phyloP scores from a whole-genome alignment of 2,888 invertebrate species.

The Rutpela maculata region DNA sequence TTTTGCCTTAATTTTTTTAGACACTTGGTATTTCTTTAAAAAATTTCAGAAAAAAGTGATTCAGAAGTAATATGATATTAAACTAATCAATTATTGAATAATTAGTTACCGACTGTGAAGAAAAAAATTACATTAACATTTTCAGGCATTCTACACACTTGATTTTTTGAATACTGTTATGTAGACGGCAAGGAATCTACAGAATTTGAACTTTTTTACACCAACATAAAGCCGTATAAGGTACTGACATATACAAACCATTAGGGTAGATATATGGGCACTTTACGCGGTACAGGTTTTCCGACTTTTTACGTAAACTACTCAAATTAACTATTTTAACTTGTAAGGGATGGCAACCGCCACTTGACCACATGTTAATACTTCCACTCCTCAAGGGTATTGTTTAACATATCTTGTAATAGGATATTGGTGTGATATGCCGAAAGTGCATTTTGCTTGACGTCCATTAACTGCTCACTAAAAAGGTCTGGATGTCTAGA shows the following conservation, averaged over 20 bases:
- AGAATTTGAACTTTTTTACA: slow-evolving; percentile 22
- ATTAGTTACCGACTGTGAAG: background rate
- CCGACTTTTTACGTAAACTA: slow-evolving; percentile 41
- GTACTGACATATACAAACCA: slow-evolving; percentile 47
- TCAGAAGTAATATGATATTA: too few relatives aligned
- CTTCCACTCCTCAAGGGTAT: slow-evolving; percentile 11
- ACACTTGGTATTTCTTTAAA: too few relatives aligned
- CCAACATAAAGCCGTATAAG: slow-evolving; percentile 38
- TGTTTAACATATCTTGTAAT: slow-evolving; percentile 27
- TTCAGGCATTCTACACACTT: background rate
- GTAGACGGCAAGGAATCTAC: slow-evolving; percentile 1
- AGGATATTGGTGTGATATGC: slow-evolving; percentile 36
- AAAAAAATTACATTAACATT: background rate
- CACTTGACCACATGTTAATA: slow-evolving; percentile 41
- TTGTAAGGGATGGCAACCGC: slow-evolving; percentile 35
- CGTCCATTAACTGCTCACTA: slow-evolving; percentile 11
- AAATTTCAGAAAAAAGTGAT: too few relatives aligned
- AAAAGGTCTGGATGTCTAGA: slow-evolving; percentile 30
- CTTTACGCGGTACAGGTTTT: slow-evolving; percentile 40
- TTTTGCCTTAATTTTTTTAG: too few relatives aligned
- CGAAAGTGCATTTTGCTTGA: slow-evolving; percentile 27
- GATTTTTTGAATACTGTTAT: background rate
- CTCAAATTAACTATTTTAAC: slow-evolving; percentile 41
- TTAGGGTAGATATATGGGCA: slow-evolving; percentile 48
- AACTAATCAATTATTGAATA: background rate